Evolutionary conservation across 1,140 invertebrate genomes (phyloP).

Genomic region (Orussus abietinus): DNA sequence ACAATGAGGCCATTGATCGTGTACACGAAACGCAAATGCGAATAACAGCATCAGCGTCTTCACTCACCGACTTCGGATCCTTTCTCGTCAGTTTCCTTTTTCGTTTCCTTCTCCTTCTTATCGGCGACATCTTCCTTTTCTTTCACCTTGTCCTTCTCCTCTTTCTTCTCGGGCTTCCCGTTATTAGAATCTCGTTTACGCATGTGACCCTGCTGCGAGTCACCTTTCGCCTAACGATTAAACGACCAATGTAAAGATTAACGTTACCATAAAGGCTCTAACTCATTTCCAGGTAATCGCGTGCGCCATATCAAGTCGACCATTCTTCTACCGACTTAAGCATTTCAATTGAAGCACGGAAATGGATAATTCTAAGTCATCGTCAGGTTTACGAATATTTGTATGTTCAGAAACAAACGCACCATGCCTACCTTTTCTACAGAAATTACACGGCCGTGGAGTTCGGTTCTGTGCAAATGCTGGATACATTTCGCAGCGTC

Average conservation of each 20-base stretch:
- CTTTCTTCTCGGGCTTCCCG: constrained; percentile 47
- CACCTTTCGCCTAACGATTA: constrained; percentile 43
- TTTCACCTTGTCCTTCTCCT: constrained; percentile 48
- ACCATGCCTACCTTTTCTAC: constrained; percentile 78
- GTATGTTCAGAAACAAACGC: no score
- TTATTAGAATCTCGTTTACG: constrained; percentile 44
- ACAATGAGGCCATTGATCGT: no score
- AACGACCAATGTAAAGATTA: no score
- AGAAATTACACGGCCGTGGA: constrained; percentile 89
- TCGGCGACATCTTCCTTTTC: constrained; percentile 40
- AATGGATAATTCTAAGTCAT: no score
- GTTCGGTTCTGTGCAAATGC: constrained; percentile 82
- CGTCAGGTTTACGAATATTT: no score
- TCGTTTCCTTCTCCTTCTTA: constrained; percentile 44
- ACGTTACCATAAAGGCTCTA: no score
- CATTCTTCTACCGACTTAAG: no score
- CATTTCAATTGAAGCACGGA: no score
- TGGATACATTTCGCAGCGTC: constrained; percentile 88
- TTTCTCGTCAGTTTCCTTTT: constrained; percentile 42
- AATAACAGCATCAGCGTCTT: no score
- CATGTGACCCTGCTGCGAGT: constrained; percentile 46
- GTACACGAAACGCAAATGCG: no score
- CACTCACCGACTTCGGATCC: constrained; percentile 33
- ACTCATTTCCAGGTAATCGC: no score
- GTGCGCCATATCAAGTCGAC: no score